These are phyloP conservation scores for Microcebus murinus DNA, from an alignment of 2,113 vertebrate genomes.

Conservation along the genomic window DNA sequence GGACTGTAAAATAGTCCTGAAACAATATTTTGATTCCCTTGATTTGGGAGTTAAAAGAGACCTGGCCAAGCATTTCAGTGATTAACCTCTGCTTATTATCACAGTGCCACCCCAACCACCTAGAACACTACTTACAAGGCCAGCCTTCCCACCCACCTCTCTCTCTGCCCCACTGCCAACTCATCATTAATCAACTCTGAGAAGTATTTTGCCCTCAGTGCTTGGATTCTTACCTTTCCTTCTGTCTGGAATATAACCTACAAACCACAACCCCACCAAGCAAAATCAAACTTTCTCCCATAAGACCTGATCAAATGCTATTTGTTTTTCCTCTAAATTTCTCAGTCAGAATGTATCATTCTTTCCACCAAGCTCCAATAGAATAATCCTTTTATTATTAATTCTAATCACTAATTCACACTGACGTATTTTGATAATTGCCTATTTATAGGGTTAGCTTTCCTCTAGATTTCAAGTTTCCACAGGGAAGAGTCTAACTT, in stretches of 20 bases:
- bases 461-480: slow-evolving; percentile 10
- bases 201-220: neutral
- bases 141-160: neutral
- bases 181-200: neutral
- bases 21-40: neutral
- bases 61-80: neutral
- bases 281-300: neutral
- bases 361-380: neutral
- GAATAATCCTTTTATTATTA: neutral
- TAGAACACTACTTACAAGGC: neutral
- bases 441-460: neutral
- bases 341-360: neutral
- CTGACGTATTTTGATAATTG: neutral
- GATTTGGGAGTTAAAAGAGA: neutral
- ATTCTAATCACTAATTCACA: neutral
- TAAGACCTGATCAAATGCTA: neutral
- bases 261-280: neutral
- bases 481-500: neutral
- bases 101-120: neutral
- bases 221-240: neutral
- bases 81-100: neutral
- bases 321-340: neutral
- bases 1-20: neutral
- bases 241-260: neutral
- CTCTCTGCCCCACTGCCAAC: neutral